These are phyloP conservation scores for Oscheius myriophilus DNA, from an alignment of 2,888 invertebrate genomes.

Conservation along the genomic window DNA sequence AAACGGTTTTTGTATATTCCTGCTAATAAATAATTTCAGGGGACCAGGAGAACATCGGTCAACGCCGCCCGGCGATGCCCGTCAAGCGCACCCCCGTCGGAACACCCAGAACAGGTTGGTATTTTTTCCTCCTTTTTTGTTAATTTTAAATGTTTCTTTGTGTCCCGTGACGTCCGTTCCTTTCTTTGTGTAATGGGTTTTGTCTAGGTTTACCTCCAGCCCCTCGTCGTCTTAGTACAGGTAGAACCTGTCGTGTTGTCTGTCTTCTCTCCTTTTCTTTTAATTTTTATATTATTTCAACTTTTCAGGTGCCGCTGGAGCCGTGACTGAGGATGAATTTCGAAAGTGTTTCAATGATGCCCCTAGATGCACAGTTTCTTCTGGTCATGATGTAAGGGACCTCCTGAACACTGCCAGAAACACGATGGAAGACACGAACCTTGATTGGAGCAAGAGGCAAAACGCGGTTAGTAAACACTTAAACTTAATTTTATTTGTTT, in stretches of 20 bases:
- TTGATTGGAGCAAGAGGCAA: slow-evolving; percentile 93
- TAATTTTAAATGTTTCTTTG: background rate
- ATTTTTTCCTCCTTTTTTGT: background rate
- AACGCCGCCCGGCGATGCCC: background rate
- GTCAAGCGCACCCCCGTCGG: slow-evolving; percentile 1
- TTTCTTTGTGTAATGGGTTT: background rate
- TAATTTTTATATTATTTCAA: background rate
- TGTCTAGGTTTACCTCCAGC: background rate
- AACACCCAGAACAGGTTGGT: slow-evolving; percentile 2
- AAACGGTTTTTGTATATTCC: too few relatives aligned
- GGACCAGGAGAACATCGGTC: slow-evolving; percentile 22
- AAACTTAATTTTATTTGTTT: background rate
- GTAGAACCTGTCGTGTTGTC: too few relatives aligned
- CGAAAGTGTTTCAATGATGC: slow-evolving; percentile 39
- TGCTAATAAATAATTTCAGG: background rate
- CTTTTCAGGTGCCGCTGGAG: slow-evolving; percentile 27
- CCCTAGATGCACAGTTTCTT: slow-evolving; percentile 31
- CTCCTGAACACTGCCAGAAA: slow-evolving; percentile 19
- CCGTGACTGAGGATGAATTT: slow-evolving; percentile 45
- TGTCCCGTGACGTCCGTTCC: background rate
- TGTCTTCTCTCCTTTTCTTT: background rate
- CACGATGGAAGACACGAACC: slow-evolving; percentile 76
- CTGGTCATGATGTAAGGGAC: slow-evolving; percentile 1
- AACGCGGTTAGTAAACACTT: slow-evolving; percentile 79
- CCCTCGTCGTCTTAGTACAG: too few relatives aligned